Conservation (phyloP, 1,140 invertebrate genomes). For the Gryon sp. region DNA sequence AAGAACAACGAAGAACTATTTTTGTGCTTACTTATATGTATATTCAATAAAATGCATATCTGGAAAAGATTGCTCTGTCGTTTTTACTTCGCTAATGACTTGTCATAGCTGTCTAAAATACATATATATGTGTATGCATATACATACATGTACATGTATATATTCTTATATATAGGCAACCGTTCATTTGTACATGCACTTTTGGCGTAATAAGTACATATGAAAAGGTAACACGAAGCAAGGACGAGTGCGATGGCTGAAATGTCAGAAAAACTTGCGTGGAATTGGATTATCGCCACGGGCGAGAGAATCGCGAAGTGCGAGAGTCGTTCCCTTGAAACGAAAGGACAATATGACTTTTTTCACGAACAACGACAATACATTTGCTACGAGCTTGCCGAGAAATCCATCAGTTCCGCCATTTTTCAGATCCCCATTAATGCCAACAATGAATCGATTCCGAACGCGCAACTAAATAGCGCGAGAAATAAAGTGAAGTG, state of each 20-base stretch:
- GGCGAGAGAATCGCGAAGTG: constrained; percentile 40
- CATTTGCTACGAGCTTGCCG: constrained; percentile 9
- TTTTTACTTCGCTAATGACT: constrained; percentile 49
- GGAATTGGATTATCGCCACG: constrained; percentile 64
- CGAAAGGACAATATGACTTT: constrained; percentile 38
- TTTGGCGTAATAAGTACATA: constrained; percentile 41
- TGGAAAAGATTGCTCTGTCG: constrained; percentile 31
- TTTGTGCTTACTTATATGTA: too few species aligned
- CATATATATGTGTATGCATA: constrained; percentile 3
- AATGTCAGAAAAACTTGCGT: constrained; percentile 59
- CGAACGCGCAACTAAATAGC: constrained; percentile 44
- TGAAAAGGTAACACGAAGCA: constrained; percentile 32
- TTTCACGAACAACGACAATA: constrained; percentile 23
- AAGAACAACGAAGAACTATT: not conserved
- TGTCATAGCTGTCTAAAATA: constrained; percentile 38
- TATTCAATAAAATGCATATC: constrained; percentile 47
- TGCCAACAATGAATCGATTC: constrained; percentile 33
- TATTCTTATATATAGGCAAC: too few species aligned
- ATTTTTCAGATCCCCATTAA: constrained; percentile 45
- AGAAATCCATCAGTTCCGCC: constrained; percentile 41
- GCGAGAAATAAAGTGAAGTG: constrained; percentile 45
- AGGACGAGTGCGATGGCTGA: constrained; percentile 28
- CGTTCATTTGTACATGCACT: constrained; percentile 41
- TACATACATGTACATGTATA: too few species aligned
- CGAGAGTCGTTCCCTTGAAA: constrained; percentile 11